Conservation (phyloP, 23 tunicate genomes). For the Diplosoma virens region DNA sequence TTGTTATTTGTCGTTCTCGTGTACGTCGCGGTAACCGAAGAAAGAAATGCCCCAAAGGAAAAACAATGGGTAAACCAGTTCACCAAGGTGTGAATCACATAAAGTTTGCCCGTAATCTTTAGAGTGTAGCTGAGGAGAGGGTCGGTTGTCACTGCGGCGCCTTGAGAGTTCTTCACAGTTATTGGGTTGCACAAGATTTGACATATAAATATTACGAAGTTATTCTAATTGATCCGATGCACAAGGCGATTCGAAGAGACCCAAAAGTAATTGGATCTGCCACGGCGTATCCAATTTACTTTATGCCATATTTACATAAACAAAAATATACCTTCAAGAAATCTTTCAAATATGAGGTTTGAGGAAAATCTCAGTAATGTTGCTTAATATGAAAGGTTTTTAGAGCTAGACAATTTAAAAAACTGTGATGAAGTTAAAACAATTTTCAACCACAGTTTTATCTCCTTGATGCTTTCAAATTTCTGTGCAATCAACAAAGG, state of each 20-base stretch:
- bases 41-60: constrained; percentile 92
- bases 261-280: constrained; percentile 88
- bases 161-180: constrained; percentile 93
- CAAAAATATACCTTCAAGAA: too few relatives aligned
- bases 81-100: constrained; percentile 94
- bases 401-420: too few relatives aligned
- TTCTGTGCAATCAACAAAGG: too few relatives aligned
- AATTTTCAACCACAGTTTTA: too few relatives aligned
- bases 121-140: constrained; percentile 98
- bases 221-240: constrained; percentile 96
- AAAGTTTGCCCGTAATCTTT: constrained; percentile 81
- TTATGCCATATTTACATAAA: too few relatives aligned
- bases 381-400: too few relatives aligned
- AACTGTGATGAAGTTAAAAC: too few relatives aligned
- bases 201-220: constrained; percentile 99
- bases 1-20: constrained; percentile 74
- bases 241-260: constrained; percentile 83
- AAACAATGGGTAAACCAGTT: constrained; percentile 96
- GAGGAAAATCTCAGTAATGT: too few relatives aligned
- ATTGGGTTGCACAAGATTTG: constrained; percentile 98
- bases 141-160: constrained; percentile 99
- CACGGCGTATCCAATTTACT: too few relatives aligned
- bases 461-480: too few relatives aligned
- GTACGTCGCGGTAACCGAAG: constrained; percentile 96
- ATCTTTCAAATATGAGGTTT: too few relatives aligned